Conservation (phyloP, 2,113 vertebrate genomes). For the Hippolais icterina region DNA sequence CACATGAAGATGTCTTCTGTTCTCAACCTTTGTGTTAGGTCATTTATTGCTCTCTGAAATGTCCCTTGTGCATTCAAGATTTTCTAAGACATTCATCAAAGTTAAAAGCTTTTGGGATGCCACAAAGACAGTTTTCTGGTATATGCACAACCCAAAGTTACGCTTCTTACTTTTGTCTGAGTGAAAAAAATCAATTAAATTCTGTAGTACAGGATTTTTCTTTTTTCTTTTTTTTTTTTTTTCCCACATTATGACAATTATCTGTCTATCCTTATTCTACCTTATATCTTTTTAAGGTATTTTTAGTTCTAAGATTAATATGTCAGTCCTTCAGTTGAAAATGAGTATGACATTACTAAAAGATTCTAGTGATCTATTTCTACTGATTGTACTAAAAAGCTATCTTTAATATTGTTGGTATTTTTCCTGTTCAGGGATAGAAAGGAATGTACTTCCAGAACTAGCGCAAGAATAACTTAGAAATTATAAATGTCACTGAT, state of each 20-base stretch:
- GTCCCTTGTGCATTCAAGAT: constrained; percentile 22
- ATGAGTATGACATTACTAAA: neutral
- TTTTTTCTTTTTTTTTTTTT: neutral
- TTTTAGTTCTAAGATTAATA: neutral
- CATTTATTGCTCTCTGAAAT: neutral
- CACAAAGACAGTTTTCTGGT: neutral
- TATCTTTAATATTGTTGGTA: neutral
- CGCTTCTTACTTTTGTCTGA: neutral
- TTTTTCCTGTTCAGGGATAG: neutral
- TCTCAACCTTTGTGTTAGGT: constrained; percentile 27
- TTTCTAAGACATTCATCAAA: neutral
- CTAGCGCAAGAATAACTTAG: neutral
- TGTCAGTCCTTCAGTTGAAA: neutral
- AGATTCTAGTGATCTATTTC: neutral
- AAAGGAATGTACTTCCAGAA: neutral
- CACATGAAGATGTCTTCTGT: constrained; percentile 55
- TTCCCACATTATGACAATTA: neutral
- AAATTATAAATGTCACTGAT: neutral
- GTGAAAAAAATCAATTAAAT: neutral
- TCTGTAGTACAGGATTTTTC: neutral
- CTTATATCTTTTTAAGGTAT: neutral
- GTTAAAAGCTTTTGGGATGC: neutral
- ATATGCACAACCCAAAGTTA: neutral
- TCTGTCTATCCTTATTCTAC: neutral
- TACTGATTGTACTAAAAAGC: neutral